Base-by-base conservation (phyloP, 2,113 vertebrate genomes). In the Odontesthes bonariensis region DNA sequence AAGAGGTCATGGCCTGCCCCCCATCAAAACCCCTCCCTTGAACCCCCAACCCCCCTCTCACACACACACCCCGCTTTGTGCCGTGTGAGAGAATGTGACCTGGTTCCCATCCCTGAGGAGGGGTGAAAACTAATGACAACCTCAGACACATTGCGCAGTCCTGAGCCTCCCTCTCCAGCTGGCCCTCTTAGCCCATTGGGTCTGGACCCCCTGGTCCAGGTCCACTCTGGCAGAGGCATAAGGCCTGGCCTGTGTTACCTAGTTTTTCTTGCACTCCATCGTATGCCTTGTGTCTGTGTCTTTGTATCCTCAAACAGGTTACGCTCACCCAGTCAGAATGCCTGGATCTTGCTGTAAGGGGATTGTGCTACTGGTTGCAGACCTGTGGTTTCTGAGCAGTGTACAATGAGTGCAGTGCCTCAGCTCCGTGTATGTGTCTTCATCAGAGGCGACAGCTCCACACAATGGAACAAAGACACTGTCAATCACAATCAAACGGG, bases 401-500 rank as follows among this genome's bases (percentile, higher is more conserved):
- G 62, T 84, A 81, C 81, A 85, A 85, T 78, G 75, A 87, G 75
- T 32, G 33, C 75, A 65, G 55, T 8, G 55, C 73, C 72, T 78
- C 71, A 4, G 78, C 56, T 87, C 87, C 84, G 86, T 81, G 77
- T 89, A 86, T 91, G 93, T 86, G 88, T 95, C 93, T 95, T 95
- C 93, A 94, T 95, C 93, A 94, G 93, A 93, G 91, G 89, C 91
- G 92, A 94, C 92, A 93, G 91, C 91, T 93, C 86, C 61, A 68
- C 85, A 94, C 93, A 95, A 94, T 93, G 88, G 93, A 88, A 94
- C 93, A 94, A 95, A 94, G 89, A 89, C 75, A 75, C 86, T 93
- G 94, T 93, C 94, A 95, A 88, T 94, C 94, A 94, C 93, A 94
- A 94, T 94, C 93, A 94, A 93, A 92, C 86, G 89, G 84, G 86